Percentiles rank a stretch among this genome's conserved stretches.
Conservation (phyloP, 2,888 invertebrate genomes). For the Antheraea assamensis region DNA sequence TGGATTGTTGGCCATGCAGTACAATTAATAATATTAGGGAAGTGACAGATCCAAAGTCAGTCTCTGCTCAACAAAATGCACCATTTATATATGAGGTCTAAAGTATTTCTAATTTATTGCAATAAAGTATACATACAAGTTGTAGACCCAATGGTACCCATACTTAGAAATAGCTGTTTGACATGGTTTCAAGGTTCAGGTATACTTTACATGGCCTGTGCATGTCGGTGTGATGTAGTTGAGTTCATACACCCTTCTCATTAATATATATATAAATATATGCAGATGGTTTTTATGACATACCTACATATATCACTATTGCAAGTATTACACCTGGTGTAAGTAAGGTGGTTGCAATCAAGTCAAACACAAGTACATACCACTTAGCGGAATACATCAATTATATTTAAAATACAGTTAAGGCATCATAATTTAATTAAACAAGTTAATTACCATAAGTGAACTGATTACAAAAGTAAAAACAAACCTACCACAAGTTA, state of each 20-base stretch:
- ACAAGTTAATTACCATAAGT: not conserved
- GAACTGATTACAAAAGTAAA: not conserved
- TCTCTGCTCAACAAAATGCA: conserved; percentile 57
- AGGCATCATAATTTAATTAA: no score
- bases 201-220: no score
- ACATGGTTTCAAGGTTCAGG: not conserved
- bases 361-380: no score
- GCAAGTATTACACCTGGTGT: no score
- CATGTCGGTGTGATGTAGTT: no score
- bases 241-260: no score
- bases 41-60: conserved; percentile 79
- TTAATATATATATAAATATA: no score
- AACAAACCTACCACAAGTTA: not conserved
- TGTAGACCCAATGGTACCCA: not conserved
- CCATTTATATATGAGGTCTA: conserved; percentile 83
- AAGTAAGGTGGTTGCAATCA: no score
- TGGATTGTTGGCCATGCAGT: conserved; percentile 93
- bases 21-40: conserved; percentile 86
- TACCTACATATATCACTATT: no score
- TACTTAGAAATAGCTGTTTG: not conserved
- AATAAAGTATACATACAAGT: not conserved
- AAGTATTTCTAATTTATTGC: conserved; percentile 11
- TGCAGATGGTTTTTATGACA: no score
- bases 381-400: no score
- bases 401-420: no score